Evolutionary conservation across 1,140 invertebrate genomes (phyloP).

Genomic region (Pteromalus puparum): DNA sequence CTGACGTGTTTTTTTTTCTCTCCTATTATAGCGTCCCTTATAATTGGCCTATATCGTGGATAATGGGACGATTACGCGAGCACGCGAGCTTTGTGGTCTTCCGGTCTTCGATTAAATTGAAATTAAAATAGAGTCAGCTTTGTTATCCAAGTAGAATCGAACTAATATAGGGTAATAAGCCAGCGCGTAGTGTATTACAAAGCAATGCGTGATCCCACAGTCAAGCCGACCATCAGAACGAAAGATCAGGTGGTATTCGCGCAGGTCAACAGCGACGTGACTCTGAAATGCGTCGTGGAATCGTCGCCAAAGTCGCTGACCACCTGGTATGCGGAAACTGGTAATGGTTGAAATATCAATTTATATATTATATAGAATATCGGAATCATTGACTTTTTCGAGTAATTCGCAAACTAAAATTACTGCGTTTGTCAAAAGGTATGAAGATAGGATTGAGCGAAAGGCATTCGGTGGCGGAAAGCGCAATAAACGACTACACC

Average conservation of each 20-base stretch:
- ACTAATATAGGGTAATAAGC: too few relatives aligned
- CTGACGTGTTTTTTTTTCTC: too few relatives aligned
- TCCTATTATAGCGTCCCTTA: too few relatives aligned
- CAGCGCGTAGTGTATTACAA: neutral
- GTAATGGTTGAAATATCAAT: constrained; percentile 72
- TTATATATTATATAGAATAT: neutral
- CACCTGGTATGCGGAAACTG: constrained; percentile 86
- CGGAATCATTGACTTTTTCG: neutral
- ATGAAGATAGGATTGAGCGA: constrained; percentile 81
- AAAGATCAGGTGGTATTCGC: constrained; percentile 87
- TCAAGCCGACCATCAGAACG: constrained; percentile 88
- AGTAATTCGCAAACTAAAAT: too few relatives aligned
- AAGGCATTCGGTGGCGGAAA: constrained; percentile 82
- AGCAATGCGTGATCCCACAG: constrained; percentile 59
- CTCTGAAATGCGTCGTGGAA: constrained; percentile 87
- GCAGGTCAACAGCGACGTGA: constrained; percentile 85
- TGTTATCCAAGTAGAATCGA: too few relatives aligned
- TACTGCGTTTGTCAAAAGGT: constrained; percentile 69
- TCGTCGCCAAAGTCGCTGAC: constrained; percentile 89
- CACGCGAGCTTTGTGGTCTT: too few relatives aligned
- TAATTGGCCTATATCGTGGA: neutral
- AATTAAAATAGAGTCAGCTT: too few relatives aligned
- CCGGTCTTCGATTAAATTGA: too few relatives aligned
- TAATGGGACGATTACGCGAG: too few relatives aligned
- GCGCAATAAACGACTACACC: constrained; percentile 81